A percentile compares a stretch with the other conserved stretches of the same genome.
These are phyloP conservation scores for Polypterus senegalus DNA, from an alignment of 2,113 vertebrate species.

Conservation along the genomic window DNA sequence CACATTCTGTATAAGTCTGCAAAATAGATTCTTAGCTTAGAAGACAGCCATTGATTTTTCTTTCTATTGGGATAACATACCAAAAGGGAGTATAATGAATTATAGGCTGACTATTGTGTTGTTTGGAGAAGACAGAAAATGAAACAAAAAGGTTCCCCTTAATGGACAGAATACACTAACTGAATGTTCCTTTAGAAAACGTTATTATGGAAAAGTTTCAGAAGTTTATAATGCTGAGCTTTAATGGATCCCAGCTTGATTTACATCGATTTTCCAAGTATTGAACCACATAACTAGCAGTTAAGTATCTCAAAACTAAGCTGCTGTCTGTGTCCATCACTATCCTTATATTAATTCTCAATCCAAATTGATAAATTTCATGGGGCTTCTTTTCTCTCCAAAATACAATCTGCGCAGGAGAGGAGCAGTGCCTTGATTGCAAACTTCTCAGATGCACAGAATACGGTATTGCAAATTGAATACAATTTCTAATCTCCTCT, in stretches of 20 bases:
- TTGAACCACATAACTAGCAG: constrained; percentile 27
- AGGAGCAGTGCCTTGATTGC: constrained; percentile 9
- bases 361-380: constrained; percentile 28
- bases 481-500: background rate
- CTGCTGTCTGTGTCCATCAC: constrained; percentile 29
- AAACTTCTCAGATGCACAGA: constrained; percentile 27
- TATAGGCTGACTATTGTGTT: constrained; percentile 27
- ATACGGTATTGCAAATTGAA: constrained; percentile 15
- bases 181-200: constrained; percentile 8
- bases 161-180: constrained; percentile 15
- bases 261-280: constrained; percentile 34
- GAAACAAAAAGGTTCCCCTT: constrained; percentile 24
- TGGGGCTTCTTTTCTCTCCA: constrained; percentile 15
- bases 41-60: constrained; percentile 40
- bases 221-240: constrained; percentile 22
- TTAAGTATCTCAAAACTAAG: constrained; percentile 22
- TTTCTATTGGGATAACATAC: constrained; percentile 33
- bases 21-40: constrained; percentile 1
- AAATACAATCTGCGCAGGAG: constrained; percentile 19
- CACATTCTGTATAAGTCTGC: too few species aligned
- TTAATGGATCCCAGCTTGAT: constrained; percentile 24
- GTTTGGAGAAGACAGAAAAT: constrained; percentile 20
- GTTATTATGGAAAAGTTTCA: constrained; percentile 5
- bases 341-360: constrained; percentile 13
- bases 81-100: constrained; percentile 31